These are phyloP conservation scores for Heliconius congener DNA, from an alignment of 1,140 invertebrate species.

Conservation along the genomic window DNA sequence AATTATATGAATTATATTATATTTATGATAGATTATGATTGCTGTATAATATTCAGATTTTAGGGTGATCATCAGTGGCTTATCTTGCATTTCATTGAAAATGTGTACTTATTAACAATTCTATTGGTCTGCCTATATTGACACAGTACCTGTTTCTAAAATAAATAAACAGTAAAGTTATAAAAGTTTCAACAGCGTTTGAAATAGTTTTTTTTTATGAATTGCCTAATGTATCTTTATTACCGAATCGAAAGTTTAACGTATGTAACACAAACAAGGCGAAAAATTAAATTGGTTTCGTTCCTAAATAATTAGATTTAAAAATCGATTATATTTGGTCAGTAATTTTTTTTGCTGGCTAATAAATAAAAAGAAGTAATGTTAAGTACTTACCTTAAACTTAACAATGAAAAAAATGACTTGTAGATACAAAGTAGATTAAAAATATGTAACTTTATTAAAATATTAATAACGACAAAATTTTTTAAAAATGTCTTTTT, in stretches of 20 bases:
- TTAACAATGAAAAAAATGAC: not conserved
- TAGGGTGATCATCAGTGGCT: not conserved
- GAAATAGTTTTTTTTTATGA: not conserved
- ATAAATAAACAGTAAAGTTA: not conserved
- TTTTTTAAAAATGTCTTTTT: not conserved
- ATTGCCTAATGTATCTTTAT: not conserved
- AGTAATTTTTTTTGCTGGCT: not conserved
- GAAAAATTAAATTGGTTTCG: conserved; percentile 16
- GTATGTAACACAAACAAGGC: not conserved
- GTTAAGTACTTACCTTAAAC: not conserved
- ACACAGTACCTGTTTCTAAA: conserved; percentile 7
- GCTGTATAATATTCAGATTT: conserved; percentile 36
- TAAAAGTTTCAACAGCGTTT: not conserved
- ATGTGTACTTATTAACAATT: not conserved
- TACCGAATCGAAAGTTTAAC: not conserved
- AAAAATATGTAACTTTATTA: not conserved
- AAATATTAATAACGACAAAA: not conserved
- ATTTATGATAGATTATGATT: conserved; percentile 56
- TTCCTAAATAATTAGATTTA: conserved; percentile 13
- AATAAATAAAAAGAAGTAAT: not conserved
- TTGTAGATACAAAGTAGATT: not conserved
- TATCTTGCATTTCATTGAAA: not conserved
- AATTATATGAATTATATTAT: conserved; percentile 57
- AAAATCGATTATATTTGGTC: not conserved
- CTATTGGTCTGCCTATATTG: not conserved